Evolutionary conservation across 2,888 invertebrate genomes (phyloP), one percentile per base, ranked within the genome.

Genomic region (Eutolmus rufibarbis): DNA sequence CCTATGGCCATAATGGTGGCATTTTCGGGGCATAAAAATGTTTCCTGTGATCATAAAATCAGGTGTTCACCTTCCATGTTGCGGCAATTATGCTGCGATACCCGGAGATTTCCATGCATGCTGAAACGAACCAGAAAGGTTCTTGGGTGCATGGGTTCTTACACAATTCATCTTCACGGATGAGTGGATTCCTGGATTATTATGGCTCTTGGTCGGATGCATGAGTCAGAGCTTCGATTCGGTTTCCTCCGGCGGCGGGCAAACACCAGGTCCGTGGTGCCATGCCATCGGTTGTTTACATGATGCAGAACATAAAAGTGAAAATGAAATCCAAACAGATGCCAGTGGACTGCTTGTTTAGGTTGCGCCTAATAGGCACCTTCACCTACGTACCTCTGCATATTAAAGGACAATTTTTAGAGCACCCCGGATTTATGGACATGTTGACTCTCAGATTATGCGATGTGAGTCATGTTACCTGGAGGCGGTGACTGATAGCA

Each of bases 131-230:
- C 28, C 66, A 82, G 37, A 46, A 74, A 31, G 19, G 46, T 86
- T 51, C 31, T 46, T 19, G 51, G 76, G 23, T 86, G 28, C 76
- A 76, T 34, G 57, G 57, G 82, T 82, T 82, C 82, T 34, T 82
- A 82, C 82, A 82, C 82, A 82, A 82, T 82, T 66, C 82, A 14
- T 82, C 82, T 82, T 57, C 57, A 82, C 34, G 82, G 82, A 82
- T 82, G 82, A 82, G 34, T 82, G 82, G 57, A 37, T 82, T 82
- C 82, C 82, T 56, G 82, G 82, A 82, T 82, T 37, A 82, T 57
- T 31, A 19, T 57, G 57, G 57, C 34, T 37, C 23, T 78, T 66
- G 66, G 66, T 66, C 34, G 82, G 57, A 66, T 66, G 57, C 82
- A 82, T 82, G 82, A 57, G 34, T 82, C 82, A 82, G 57, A 37